Percentiles rank a stretch among this genome's conserved stretches.
Conservation (phyloP, 1,140 invertebrate species). For the Chelonus insularis region DNA sequence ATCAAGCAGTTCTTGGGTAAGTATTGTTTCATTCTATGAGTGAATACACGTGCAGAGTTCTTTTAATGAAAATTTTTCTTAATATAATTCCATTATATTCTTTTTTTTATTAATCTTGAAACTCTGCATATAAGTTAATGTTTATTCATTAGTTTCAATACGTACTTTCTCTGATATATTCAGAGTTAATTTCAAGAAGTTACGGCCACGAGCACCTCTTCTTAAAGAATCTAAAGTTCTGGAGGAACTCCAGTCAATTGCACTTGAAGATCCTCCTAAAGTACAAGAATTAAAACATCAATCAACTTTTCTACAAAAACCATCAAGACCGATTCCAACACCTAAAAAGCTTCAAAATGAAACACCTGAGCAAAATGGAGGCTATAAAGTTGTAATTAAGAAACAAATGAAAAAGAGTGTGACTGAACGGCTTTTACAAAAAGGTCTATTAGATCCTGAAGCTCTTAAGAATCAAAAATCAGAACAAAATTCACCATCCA, state of each 20-base stretch:
- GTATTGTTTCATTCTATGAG: not conserved
- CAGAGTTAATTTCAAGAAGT: constrained; percentile 71
- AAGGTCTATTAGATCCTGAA: constrained; percentile 47
- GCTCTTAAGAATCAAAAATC: constrained; percentile 41
- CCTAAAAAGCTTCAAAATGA: constrained; percentile 49
- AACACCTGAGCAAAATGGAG: constrained; percentile 26
- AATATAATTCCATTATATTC: too few species aligned
- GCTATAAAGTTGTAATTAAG: constrained; percentile 60
- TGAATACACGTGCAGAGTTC: too few species aligned
- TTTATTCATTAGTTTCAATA: not conserved
- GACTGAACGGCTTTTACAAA: constrained; percentile 48
- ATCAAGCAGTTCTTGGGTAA: constrained; percentile 69
- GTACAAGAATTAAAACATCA: constrained; percentile 64
- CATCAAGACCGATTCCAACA: constrained; percentile 65
- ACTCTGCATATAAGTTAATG: too few species aligned
- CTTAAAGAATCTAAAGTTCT: constrained; percentile 72
- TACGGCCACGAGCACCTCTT: constrained; percentile 66
- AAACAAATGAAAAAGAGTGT: constrained; percentile 57
- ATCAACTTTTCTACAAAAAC: constrained; percentile 74
- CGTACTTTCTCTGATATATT: constrained; percentile 20
- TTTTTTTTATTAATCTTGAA: too few species aligned
- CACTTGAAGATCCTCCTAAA: constrained; percentile 54
- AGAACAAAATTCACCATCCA: constrained; percentile 2
- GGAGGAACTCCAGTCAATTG: constrained; percentile 63
- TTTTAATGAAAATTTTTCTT: too few species aligned